Conservation (phyloP, 2,888 invertebrate genomes). For the Psococerastis gibbosa region DNA sequence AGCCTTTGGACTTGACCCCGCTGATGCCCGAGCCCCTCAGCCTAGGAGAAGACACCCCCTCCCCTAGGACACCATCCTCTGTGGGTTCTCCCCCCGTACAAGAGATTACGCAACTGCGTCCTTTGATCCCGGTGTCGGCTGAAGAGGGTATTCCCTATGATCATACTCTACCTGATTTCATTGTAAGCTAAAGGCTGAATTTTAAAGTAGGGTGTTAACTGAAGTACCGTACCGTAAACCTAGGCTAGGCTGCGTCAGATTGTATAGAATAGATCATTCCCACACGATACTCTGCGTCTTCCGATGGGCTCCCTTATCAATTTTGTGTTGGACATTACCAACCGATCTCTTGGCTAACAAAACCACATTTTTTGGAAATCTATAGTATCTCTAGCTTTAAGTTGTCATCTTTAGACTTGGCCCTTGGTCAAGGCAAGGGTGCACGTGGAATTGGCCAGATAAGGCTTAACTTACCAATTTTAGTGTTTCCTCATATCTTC, state of each 20-base stretch:
- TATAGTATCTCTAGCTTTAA: too few species aligned
- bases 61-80: not conserved
- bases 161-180: conserved; percentile 3
- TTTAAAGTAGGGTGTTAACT: too few species aligned
- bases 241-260: too few species aligned
- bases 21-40: not conserved
- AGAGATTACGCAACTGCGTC: not conserved
- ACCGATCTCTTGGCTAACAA: too few species aligned
- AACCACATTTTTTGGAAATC: too few species aligned
- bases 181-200: too few species aligned
- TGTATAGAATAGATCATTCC: too few species aligned
- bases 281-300: too few species aligned
- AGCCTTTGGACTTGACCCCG: not conserved
- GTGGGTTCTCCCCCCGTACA: not conserved
- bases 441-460: conserved; percentile 12
- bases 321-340: too few species aligned
- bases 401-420: too few species aligned
- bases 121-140: not conserved
- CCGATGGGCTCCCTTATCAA: too few species aligned
- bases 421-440: conserved; percentile 13
- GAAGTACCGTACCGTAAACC: too few species aligned
- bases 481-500: not conserved
- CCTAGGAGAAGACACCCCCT: not conserved
- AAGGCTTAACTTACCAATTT: not conserved
- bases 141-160: conserved; percentile 5